These are phyloP conservation scores for Gambusia holbrooki DNA, from an alignment of 2,113 vertebrate genomes.

Conservation along the genomic window DNA sequence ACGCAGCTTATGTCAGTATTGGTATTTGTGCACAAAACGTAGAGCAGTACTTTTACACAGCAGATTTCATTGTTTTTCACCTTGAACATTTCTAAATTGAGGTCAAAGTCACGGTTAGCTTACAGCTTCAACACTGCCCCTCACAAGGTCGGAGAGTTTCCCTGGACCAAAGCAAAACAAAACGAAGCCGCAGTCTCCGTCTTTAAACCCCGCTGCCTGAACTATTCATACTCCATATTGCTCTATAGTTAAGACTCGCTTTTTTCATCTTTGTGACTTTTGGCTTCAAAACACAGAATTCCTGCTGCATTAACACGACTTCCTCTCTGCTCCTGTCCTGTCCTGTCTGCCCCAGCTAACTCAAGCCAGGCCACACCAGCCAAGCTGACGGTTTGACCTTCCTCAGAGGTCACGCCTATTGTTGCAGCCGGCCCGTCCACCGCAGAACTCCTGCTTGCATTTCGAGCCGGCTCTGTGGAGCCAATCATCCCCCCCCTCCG, in stretches of 20 bases:
- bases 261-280: constrained; percentile 20
- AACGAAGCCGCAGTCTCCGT: background rate
- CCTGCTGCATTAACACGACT: constrained; percentile 36
- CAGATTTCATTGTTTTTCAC: too few relatives aligned
- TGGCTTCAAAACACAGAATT: constrained; percentile 37
- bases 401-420: constrained; percentile 48
- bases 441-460: background rate
- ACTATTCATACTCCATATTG: background rate
- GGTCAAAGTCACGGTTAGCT: too few relatives aligned
- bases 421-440: constrained; percentile 21
- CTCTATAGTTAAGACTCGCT: constrained; percentile 8
- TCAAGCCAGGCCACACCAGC: constrained; percentile 39
- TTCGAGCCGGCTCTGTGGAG: constrained; percentile 24
- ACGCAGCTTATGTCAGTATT: too few relatives aligned
- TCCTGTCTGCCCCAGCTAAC: constrained; percentile 24
- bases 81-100: too few relatives aligned
- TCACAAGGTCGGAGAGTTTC: too few relatives aligned
- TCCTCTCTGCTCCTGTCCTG: constrained; percentile 33
- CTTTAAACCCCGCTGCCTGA: background rate
- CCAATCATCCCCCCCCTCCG: constrained; percentile 36
- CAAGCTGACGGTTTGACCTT: constrained; percentile 62
- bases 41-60: too few relatives aligned
- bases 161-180: too few relatives aligned
- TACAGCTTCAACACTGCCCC: too few relatives aligned
- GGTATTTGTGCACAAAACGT: too few relatives aligned